Percentiles rank a stretch among this genome's conserved stretches.
Evolutionary conservation across 2,888 invertebrate genomes (phyloP).

Genomic region (Cheilosia impressa): DNA sequence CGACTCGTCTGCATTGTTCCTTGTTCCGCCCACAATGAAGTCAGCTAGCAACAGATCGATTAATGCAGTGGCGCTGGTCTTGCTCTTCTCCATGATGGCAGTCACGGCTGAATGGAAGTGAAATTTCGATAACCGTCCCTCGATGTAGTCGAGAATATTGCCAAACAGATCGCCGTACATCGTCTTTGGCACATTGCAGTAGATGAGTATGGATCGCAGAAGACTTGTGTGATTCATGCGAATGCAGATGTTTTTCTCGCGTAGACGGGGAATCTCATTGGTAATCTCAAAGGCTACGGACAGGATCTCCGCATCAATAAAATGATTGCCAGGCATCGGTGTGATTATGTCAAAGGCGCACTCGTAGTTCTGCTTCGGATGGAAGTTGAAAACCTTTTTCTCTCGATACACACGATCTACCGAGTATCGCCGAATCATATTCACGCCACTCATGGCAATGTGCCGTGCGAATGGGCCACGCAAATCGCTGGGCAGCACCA

Average conservation of each 20-base stretch:
- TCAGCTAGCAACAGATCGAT: conserved; percentile 81
- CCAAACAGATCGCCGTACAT: conserved; percentile 84
- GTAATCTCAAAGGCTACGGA: conserved; percentile 91
- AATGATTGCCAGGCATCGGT: conserved; percentile 88
- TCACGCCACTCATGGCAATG: conserved; percentile 91
- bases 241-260: conserved; percentile 87
- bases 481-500: conserved; percentile 93
- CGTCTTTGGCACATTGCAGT: conserved; percentile 91
- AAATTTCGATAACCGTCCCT: conserved; percentile 87
- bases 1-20: conserved; percentile 80
- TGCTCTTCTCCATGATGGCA: conserved; percentile 86
- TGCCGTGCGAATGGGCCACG: conserved; percentile 92
- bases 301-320: conserved; percentile 94
- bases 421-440: conserved; percentile 91
- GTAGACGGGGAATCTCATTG: conserved; percentile 87
- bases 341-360: conserved; percentile 97
- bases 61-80: conserved; percentile 80
- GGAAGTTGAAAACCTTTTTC: conserved; percentile 90
- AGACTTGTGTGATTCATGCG: conserved; percentile 92
- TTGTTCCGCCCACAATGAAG: conserved; percentile 80
- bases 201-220: conserved; percentile 89
- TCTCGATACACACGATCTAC: conserved; percentile 95
- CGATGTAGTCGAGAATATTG: conserved; percentile 82
- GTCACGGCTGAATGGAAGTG: conserved; percentile 89
- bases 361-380: conserved; percentile 94